Base-by-base conservation (phyloP, 2,113 vertebrate species). In the Callipepla californica region DNA sequence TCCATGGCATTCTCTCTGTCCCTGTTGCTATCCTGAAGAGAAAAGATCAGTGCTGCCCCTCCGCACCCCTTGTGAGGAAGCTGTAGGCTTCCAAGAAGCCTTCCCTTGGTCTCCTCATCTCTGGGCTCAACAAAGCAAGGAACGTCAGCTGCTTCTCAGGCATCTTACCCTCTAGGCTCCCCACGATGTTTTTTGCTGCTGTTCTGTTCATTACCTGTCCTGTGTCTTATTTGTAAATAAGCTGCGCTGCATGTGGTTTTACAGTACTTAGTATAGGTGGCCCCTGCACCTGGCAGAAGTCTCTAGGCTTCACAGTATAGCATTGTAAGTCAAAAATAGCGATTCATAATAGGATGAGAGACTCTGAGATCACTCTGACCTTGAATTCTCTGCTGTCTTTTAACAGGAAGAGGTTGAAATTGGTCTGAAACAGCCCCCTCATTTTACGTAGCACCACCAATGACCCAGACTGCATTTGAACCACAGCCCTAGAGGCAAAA, bases 301-400 rank as follows among this genome's bases (percentile, higher is more conserved):
- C 91, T 90, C 69, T 78, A 75, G 82, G 85, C 68, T 84, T 82
- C 61, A 14, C 30, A 76, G 70, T 22, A 59, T 47, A 86, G 85
- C 83, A 78, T 34, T 86, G 87, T 57, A 91, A 91, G 91, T 75
- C 32, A 72, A 95, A 96, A 96, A 95, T 72, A 92, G 85, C 50
- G 80, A 90, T 94, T 92, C 76, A 87, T 93, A 96, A 95, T 92
- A 96, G 91, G 91, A 94, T 92, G 89, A 96, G 95, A 95, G 95
- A 82, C 74, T 53, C 91, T 77, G 93, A 91, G 87, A 94, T 96
- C 85, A 75, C 18, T 85, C 68, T 91, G 94, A 96, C 95, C 93
- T 96, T 95, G 91, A 96, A 94, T 90, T 94, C 91, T 89, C 76
- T 88, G 57, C 89, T 85, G 93, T 72, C 94, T 94, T 92, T 96